A percentile compares a stretch with the other conserved stretches of the same genome.
Evolutionary conservation across 2,888 invertebrate genomes (phyloP).

Genomic region (Xylota segnis): DNA sequence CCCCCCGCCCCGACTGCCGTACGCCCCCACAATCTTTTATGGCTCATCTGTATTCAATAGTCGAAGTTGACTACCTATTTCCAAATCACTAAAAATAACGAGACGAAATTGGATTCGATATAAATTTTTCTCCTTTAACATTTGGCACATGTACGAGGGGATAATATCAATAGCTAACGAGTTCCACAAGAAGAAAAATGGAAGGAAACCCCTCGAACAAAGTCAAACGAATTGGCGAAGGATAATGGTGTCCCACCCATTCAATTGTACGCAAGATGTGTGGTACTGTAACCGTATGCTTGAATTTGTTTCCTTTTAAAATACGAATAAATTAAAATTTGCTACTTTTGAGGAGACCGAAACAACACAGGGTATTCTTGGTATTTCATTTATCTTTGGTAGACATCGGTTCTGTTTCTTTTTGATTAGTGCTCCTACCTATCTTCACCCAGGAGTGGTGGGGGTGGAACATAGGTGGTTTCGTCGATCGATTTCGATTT

Average conservation of each 20-base stretch:
- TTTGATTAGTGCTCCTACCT: constrained; percentile 25
- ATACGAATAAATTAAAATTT: constrained; percentile 51
- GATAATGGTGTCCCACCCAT: constrained; percentile 32
- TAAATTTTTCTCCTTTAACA: constrained; percentile 48
- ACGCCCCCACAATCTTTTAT: constrained; percentile 43
- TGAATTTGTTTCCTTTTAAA: constrained; percentile 20
- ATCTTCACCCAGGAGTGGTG: background rate
- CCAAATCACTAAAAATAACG: constrained; percentile 69
- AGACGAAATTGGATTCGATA: constrained; percentile 59
- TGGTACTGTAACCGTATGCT: constrained; percentile 18
- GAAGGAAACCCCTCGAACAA: constrained; percentile 13
- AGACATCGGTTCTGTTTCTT: background rate
- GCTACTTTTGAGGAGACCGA: background rate
- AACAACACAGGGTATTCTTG: constrained; percentile 6
- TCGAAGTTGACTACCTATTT: constrained; percentile 62
- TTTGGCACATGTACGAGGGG: constrained; percentile 53
- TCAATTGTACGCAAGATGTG: constrained; percentile 34
- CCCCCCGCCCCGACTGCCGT: background rate
- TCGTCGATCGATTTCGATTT: constrained; percentile 10
- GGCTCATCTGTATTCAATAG: constrained; percentile 67
- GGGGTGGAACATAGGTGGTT: background rate
- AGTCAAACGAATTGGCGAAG: constrained; percentile 37
- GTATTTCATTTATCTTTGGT: constrained; percentile 4
- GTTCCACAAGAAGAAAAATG: constrained; percentile 25
- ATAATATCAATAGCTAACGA: constrained; percentile 59